These are phyloP conservation scores for Falco novaeseelandiae DNA, from an alignment of 2,797 vertebrate species.

Conservation along the genomic window DNA sequence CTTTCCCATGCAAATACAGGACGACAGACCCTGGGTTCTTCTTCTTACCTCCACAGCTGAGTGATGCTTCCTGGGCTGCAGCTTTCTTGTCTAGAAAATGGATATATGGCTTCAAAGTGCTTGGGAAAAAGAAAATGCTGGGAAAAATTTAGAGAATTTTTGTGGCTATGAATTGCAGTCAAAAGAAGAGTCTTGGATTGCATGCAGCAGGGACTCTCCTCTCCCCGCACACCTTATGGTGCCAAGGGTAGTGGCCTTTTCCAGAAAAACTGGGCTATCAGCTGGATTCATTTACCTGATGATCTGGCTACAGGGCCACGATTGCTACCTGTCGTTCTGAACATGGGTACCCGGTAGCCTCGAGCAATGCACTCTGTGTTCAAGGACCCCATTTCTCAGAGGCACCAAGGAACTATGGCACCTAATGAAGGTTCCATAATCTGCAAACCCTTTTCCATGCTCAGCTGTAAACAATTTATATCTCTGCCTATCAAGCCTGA, in stretches of 20 bases:
- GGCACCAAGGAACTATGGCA: not conserved
- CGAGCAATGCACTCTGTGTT: too few species aligned
- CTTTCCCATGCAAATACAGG: not conserved
- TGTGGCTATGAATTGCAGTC: not conserved
- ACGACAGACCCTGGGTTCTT: not conserved
- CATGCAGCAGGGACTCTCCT: not conserved
- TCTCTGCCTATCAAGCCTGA: not conserved
- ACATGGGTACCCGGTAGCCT: accelerated
- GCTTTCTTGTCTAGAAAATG: not conserved
- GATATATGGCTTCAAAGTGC: not conserved
- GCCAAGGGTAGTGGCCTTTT: not conserved
- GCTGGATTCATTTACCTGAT: not conserved
- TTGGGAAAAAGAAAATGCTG: not conserved
- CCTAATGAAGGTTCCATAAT: not conserved
- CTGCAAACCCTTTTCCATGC: not conserved
- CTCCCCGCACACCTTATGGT: not conserved
- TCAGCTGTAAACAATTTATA: not conserved
- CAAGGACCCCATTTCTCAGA: not conserved
- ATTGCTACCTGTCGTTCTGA: too few species aligned
- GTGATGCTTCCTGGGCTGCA: not conserved
- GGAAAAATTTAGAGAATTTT: not conserved
- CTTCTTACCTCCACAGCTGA: not conserved
- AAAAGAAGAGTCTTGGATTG: not conserved
- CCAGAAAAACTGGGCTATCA: not conserved
- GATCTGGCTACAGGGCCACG: not conserved